Conservation (phyloP, 2,113 vertebrate genomes). For the Carollia perspicillata region DNA sequence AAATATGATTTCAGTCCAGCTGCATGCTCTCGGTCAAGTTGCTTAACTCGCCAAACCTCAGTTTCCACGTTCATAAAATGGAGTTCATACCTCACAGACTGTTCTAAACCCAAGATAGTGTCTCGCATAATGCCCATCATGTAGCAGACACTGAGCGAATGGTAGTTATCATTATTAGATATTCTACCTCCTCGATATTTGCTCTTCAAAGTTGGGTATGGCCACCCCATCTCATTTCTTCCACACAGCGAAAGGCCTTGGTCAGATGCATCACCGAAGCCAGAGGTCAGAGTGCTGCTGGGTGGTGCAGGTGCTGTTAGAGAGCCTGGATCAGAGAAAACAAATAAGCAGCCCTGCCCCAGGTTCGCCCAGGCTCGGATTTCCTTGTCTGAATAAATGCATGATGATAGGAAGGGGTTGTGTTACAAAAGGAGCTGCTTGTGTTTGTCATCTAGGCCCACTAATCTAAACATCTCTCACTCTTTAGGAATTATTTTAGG, state of each 20-base stretch:
- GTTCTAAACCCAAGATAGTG: background rate
- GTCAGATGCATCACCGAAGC: background rate
- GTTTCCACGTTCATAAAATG: background rate
- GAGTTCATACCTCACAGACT: background rate
- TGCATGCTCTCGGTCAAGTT: background rate
- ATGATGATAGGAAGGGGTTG: conserved; percentile 58
- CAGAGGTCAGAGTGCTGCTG: background rate
- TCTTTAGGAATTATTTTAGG: conserved; percentile 90
- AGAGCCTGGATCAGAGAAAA: background rate
- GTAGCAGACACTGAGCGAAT: accelerated
- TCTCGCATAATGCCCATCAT: accelerated
- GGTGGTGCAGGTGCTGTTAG: background rate
- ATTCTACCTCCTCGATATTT: background rate
- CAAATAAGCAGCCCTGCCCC: background rate
- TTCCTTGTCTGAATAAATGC: conserved; percentile 21
- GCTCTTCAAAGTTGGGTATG: background rate
- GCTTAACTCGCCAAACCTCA: background rate
- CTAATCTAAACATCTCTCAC: conserved; percentile 78
- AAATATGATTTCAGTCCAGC: background rate
- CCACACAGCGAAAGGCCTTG: background rate
- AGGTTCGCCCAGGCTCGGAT: conserved; percentile 28
- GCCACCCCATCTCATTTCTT: background rate
- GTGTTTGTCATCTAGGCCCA: conserved; percentile 67
- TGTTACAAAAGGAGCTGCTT: conserved; percentile 64
- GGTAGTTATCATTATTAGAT: too few relatives aligned